Percentiles rank a stretch among this genome's conserved stretches.
Conservation (phyloP, 2,888 invertebrate species). For the Hyles lineata region DNA sequence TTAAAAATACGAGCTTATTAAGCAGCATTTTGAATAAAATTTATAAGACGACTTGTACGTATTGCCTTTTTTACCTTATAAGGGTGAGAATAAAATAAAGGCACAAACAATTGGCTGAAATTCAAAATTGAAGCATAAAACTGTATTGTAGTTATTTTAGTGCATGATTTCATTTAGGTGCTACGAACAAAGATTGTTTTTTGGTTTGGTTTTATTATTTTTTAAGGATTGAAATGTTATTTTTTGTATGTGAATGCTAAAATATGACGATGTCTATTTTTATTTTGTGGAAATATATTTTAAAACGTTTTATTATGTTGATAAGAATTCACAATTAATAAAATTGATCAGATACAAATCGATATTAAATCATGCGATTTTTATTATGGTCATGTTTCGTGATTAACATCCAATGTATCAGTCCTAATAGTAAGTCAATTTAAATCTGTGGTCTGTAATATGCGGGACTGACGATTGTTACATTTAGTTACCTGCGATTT, state of each 20-base stretch:
- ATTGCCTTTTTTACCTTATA: not conserved
- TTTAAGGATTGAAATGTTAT: not conserved
- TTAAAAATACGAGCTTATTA: conserved; percentile 6
- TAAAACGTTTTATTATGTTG: not conserved
- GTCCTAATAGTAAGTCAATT: not conserved
- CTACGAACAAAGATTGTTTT: not conserved
- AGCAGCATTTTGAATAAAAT: not conserved
- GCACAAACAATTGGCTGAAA: not conserved
- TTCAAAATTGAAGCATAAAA: not conserved
- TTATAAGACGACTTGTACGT: not conserved
- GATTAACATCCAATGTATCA: not conserved
- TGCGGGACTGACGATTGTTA: not conserved
- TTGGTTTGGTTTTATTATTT: not conserved
- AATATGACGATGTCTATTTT: not conserved
- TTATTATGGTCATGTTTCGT: not conserved
- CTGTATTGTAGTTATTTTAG: not conserved
- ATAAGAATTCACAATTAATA: not conserved
- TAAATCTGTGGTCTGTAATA: not conserved
- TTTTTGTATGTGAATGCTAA: not conserved
- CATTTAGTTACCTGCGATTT: conserved; percentile 14
- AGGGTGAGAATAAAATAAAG: not conserved
- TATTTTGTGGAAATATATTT: not conserved
- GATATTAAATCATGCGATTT: not conserved
- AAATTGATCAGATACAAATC: not conserved
- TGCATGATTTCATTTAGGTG: not conserved